Conservation (phyloP, 1,140 invertebrate genomes). For the Drosophila auraria region DNA sequence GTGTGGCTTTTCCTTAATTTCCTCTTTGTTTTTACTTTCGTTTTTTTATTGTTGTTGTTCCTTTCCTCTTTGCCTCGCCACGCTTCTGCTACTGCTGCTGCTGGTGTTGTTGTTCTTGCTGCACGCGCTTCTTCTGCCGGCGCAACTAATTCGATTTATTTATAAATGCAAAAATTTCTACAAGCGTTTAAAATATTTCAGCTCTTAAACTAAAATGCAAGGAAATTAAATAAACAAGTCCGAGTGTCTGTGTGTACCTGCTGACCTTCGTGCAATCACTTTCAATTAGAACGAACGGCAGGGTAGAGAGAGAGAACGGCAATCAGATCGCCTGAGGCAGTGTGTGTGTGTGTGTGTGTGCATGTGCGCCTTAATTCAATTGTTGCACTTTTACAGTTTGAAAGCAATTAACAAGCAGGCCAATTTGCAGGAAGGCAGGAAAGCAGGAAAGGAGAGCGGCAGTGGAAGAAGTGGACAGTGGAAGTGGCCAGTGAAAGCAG, state of each 20-base stretch:
- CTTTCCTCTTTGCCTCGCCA: constrained; percentile 22
- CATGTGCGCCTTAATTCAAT: constrained; percentile 27
- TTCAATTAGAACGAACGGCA: constrained; percentile 56
- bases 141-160: constrained; percentile 60
- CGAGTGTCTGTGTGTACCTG: constrained; percentile 21
- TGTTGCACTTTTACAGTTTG: constrained; percentile 32
- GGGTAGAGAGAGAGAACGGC: not conserved
- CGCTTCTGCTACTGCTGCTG: constrained; percentile 13
- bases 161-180: constrained; percentile 52
- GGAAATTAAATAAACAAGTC: constrained; percentile 27
- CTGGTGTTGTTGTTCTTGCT: constrained; percentile 36
- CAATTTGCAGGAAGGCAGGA: constrained; percentile 23
- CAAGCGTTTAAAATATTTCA: constrained; percentile 34
- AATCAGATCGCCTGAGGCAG: constrained; percentile 35
- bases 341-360: not conserved
- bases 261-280: constrained; percentile 73
- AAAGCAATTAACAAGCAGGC: constrained; percentile 32
- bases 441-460: constrained; percentile 2
- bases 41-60: constrained; percentile 29
- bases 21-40: constrained; percentile 33
- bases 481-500: constrained; percentile 9
- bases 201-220: constrained; percentile 36
- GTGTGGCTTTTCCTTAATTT: constrained; percentile 30
- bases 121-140: constrained; percentile 53
- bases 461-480: constrained; percentile 10